phyloP scores from a whole-genome alignment of 2,888 invertebrate genomes.

The Eristalis intricaria region DNA sequence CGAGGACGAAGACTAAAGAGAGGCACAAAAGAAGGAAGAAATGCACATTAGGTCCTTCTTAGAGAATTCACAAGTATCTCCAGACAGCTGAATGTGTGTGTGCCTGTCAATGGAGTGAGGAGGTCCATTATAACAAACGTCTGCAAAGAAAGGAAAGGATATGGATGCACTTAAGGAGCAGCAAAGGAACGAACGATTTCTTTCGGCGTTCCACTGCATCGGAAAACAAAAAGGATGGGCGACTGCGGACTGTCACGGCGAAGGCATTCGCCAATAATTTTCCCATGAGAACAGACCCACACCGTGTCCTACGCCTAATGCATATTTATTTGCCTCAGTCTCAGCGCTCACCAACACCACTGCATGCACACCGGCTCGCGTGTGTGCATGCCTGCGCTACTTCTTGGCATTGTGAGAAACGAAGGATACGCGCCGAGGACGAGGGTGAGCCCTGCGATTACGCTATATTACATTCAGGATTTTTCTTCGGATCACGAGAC shows the following conservation, averaged over 20 bases:
- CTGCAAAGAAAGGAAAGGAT: conserved; percentile 69
- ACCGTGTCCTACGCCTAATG: conserved; percentile 36
- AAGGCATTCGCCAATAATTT: conserved; percentile 16
- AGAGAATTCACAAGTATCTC: conserved; percentile 36
- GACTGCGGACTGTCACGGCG: conserved; percentile 40
- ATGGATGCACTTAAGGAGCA: conserved; percentile 69
- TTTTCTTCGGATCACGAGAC: conserved; percentile 20
- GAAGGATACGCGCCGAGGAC: conserved; percentile 5
- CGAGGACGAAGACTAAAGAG: background rate
- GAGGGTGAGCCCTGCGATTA: conserved; percentile 54
- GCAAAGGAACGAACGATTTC: conserved; percentile 54
- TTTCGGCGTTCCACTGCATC: conserved; percentile 35
- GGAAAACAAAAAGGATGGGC: conserved; percentile 3
- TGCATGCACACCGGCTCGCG: background rate
- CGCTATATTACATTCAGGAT: conserved; percentile 66
- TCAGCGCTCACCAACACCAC: conserved; percentile 40
- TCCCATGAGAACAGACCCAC: conserved; percentile 54
- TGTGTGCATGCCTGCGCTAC: conserved; percentile 8
- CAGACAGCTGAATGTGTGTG: conserved; percentile 8
- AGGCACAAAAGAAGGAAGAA: conserved; percentile 12
- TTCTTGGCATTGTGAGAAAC: background rate
- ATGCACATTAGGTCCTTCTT: conserved; percentile 43
- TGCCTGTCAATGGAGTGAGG: conserved; percentile 12
- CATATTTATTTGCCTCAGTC: conserved; percentile 59
- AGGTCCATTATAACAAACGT: conserved; percentile 39